A percentile compares a stretch with the other conserved stretches of the same genome.
These are phyloP conservation scores for Pionites leucogaster DNA, from an alignment of 2,113 vertebrate genomes.

Conservation along the genomic window DNA sequence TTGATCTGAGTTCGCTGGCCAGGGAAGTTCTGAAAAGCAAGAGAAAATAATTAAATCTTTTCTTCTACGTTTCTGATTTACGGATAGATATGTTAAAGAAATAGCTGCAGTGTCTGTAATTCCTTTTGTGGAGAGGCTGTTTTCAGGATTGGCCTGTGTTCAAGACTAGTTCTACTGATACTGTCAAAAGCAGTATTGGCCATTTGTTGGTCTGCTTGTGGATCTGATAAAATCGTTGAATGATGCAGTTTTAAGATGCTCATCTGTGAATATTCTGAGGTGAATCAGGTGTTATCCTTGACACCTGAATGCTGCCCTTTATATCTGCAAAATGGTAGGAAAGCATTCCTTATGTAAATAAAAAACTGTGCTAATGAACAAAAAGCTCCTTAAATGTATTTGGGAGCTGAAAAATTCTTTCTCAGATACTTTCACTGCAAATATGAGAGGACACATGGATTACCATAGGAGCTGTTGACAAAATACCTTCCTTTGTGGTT, in stretches of 20 bases:
- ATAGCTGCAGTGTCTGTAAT: background rate
- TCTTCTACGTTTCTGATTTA: background rate
- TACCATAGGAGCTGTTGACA: background rate
- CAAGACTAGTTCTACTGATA: background rate
- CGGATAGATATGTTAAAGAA: background rate
- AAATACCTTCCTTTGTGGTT: background rate
- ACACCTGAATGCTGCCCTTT: background rate
- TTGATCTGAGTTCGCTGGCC: background rate
- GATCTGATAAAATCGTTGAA: background rate
- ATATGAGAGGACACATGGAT: background rate
- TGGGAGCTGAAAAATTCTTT: background rate
- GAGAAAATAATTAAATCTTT: background rate
- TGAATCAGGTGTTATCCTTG: background rate
- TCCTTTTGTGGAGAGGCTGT: background rate
- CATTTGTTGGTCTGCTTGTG: background rate
- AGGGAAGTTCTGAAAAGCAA: background rate
- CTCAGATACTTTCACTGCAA: background rate
- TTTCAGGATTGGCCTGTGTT: background rate
- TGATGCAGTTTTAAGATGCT: background rate
- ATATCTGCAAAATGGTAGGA: background rate
- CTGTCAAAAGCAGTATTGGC: background rate
- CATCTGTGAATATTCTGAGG: background rate
- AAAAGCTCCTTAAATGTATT: background rate
- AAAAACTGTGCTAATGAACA: background rate
- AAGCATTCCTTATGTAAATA: background rate